These are phyloP conservation scores for Sinella curviseta DNA, from an alignment of 1,140 invertebrate species.

Conservation along the genomic window DNA sequence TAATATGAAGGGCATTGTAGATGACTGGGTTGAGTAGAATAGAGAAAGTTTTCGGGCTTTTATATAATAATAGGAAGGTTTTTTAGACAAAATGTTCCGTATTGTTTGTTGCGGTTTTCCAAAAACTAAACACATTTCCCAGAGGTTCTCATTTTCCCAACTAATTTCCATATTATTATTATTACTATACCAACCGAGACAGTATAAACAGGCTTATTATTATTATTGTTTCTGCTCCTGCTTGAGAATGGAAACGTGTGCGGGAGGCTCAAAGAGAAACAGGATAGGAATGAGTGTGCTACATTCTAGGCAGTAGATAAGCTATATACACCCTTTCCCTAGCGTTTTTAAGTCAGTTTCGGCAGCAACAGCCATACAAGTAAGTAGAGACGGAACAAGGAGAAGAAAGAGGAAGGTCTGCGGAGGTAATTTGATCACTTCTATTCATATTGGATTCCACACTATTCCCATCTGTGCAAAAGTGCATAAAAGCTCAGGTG, in stretches of 20 bases:
- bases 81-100: too few relatives aligned
- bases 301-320: too few relatives aligned
- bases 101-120: background rate
- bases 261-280: too few relatives aligned
- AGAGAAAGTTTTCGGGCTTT: too few relatives aligned
- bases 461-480: background rate
- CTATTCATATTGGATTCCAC: background rate
- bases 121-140: constrained; percentile 8
- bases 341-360: too few relatives aligned
- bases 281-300: background rate
- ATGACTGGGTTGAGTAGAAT: too few relatives aligned
- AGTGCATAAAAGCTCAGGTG: background rate
- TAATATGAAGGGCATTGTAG: too few relatives aligned
- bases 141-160: constrained; percentile 1
- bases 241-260: too few relatives aligned
- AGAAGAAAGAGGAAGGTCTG: background rate
- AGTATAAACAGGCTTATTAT: background rate
- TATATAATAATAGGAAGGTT: too few relatives aligned
- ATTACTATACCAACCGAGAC: background rate
- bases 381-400: background rate
- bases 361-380: too few relatives aligned
- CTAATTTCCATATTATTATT: constrained; percentile 14
- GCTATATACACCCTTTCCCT: too few relatives aligned
- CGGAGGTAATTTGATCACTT: background rate
- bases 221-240: too few relatives aligned